These are phyloP conservation scores for Corythaeola cristata DNA, from an alignment of 2,113 vertebrate genomes.

Conservation along the genomic window DNA sequence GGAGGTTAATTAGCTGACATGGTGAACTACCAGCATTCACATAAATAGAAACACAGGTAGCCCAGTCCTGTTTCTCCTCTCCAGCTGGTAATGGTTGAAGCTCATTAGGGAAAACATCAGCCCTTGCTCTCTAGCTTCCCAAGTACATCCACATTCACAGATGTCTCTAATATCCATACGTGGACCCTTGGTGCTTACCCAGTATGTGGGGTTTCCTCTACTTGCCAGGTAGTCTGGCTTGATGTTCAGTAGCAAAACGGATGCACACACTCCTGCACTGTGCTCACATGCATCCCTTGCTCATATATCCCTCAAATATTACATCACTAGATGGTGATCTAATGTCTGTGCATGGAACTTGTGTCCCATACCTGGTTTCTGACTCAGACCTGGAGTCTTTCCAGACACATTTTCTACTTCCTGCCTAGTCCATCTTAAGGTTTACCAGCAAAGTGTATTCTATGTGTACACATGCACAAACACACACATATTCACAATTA, in stretches of 20 bases:
- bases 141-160: background rate
- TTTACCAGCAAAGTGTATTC: background rate
- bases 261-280: no score
- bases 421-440: background rate
- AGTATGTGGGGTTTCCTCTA: background rate
- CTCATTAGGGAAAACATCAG: background rate
- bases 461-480: background rate
- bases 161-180: background rate
- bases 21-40: rapidly evolving
- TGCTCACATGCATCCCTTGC: background rate
- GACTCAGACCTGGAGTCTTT: background rate
- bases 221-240: background rate
- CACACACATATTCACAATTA: background rate
- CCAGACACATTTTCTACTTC: background rate
- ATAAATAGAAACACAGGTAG: background rate
- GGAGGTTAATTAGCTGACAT: background rate
- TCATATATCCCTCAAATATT: background rate
- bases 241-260: background rate
- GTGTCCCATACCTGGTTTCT: background rate
- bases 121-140: background rate
- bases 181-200: background rate
- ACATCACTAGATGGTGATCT: background rate
- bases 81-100: background rate
- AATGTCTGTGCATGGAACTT: background rate
- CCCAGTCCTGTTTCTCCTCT: background rate